A percentile compares a stretch with the other conserved stretches of the same genome.
Evolutionary conservation across 2,888 invertebrate species (phyloP).

Genomic region (Odontomyia ornata): DNA sequence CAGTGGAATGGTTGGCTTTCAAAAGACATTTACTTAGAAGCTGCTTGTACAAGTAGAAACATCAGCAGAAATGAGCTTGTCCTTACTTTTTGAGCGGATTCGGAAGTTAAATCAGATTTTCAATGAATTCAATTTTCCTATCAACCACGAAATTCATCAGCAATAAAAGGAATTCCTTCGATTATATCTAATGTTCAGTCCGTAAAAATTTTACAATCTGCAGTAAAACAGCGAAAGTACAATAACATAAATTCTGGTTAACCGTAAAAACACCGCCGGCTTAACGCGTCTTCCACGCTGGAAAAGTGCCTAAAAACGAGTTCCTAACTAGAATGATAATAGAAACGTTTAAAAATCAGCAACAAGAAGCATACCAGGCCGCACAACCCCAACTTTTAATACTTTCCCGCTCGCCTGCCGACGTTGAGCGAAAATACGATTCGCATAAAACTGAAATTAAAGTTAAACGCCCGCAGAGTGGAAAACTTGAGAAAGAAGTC

Average conservation of each 20-base stretch:
- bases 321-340: constrained; percentile 33
- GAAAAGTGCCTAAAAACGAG: neutral
- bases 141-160: no score
- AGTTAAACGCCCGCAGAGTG: constrained; percentile 45
- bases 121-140: no score
- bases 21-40: no score
- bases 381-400: constrained; percentile 2
- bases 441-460: constrained; percentile 37
- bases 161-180: no score
- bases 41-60: no score
- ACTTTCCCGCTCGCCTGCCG: neutral
- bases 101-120: no score
- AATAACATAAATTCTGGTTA: constrained; percentile 2
- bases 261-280: constrained; percentile 15
- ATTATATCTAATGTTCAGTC: neutral
- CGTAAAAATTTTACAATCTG: constrained; percentile 2
- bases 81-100: no score
- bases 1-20: no score
- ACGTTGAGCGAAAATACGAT: constrained; percentile 2
- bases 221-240: neutral
- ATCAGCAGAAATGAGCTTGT: no score
- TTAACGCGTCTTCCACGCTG: neutral
- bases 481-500: constrained; percentile 42
- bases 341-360: constrained; percentile 29
- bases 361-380: neutral